A percentile compares a stretch with the other conserved stretches of the same genome.
Evolutionary conservation across 2,888 invertebrate genomes (phyloP).

Genomic region (Endotricha flammealis): DNA sequence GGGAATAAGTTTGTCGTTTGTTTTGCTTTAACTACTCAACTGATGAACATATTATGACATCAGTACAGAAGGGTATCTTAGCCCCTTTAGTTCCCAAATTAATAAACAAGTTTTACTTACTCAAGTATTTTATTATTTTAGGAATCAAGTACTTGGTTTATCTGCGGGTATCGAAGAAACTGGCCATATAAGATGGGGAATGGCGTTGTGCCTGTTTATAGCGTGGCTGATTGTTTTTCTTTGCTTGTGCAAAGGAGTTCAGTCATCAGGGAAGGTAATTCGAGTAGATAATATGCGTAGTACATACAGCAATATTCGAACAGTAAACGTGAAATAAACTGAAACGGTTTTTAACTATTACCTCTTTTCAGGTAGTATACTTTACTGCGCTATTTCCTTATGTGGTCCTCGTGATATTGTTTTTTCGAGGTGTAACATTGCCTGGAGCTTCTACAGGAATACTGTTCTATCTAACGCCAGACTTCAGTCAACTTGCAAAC

Average conservation of each 20-base stretch:
- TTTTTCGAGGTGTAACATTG: constrained; percentile 87
- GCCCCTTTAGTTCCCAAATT: too few relatives aligned
- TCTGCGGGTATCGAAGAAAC: constrained; percentile 87
- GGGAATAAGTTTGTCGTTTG: too few relatives aligned
- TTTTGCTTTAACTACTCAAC: too few relatives aligned
- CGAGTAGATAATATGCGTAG: too few relatives aligned
- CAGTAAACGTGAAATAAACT: too few relatives aligned
- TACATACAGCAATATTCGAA: too few relatives aligned
- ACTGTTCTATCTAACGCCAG: constrained; percentile 87
- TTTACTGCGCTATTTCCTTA: constrained; percentile 88
- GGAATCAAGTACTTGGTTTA: constrained; percentile 81
- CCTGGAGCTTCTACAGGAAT: constrained; percentile 89
- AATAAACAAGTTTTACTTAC: too few relatives aligned
- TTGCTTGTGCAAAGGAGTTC: constrained; percentile 87
- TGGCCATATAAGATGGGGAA: constrained; percentile 81
- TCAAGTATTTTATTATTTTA: constrained; percentile 42
- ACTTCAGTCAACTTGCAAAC: constrained; percentile 84
- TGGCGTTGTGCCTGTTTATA: constrained; percentile 85
- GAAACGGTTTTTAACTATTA: too few relatives aligned
- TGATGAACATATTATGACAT: too few relatives aligned
- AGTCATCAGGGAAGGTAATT: constrained; percentile 87
- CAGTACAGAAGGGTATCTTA: too few relatives aligned
- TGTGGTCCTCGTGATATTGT: constrained; percentile 84
- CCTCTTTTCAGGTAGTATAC: constrained; percentile 80
- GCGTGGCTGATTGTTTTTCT: constrained; percentile 89